Conservation (phyloP, 1,140 invertebrate genomes). For the Anoplophora glabripennis region DNA sequence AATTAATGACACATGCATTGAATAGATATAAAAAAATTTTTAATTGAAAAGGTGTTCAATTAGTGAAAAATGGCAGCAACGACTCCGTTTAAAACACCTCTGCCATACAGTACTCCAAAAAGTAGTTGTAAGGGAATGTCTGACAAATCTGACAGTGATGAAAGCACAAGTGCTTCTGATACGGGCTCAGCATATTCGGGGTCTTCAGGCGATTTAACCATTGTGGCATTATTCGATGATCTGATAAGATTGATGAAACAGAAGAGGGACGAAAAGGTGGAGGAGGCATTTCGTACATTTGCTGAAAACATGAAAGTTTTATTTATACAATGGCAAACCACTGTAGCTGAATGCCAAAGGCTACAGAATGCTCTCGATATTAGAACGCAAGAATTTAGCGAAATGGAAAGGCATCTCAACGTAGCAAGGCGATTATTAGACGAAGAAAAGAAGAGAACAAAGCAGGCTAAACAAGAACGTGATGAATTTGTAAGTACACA, state of each 20-base stretch:
- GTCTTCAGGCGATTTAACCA: constrained; percentile 32
- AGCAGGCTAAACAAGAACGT: constrained; percentile 61
- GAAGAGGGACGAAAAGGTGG: constrained; percentile 24
- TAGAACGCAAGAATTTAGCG: constrained; percentile 41
- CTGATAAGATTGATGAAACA: constrained; percentile 31
- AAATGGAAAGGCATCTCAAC: constrained; percentile 72
- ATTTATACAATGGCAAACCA: constrained; percentile 23
- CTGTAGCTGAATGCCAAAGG: constrained; percentile 32
- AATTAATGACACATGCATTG: no score
- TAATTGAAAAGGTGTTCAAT: no score
- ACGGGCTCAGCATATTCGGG: constrained; percentile 8
- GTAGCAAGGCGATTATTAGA: constrained; percentile 76
- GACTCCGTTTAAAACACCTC: no score
- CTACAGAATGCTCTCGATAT: constrained; percentile 33
- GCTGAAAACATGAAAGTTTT: constrained; percentile 34
- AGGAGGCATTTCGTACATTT: constrained; percentile 32
- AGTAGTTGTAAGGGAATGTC: no score
- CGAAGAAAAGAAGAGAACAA: constrained; percentile 68
- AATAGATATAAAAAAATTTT: no score
- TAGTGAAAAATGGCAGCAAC: no score
- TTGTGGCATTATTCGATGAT: constrained; percentile 44
- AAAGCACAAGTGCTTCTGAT: constrained; percentile 29
- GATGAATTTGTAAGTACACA: constrained; percentile 55
- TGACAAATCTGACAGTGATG: constrained; percentile 36
- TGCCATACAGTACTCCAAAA: no score